Conservation (phyloP, 2,888 invertebrate species). For the Flexamia atlantica region DNA sequence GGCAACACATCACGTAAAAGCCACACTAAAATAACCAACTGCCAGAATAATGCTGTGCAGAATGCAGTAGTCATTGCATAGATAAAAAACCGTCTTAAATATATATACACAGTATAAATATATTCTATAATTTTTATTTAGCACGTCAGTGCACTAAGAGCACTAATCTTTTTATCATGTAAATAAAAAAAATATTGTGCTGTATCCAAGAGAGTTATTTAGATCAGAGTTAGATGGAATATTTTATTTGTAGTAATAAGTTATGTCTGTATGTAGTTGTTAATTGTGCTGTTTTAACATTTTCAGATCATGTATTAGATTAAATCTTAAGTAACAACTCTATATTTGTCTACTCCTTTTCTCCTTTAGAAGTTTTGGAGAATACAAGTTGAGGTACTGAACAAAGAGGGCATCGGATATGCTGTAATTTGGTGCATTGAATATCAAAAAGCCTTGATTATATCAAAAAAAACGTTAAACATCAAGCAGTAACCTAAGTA, state of each 20-base stretch:
- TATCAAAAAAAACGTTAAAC: too few species aligned
- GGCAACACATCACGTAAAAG: not conserved
- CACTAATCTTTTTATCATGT: not conserved
- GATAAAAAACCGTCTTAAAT: not conserved
- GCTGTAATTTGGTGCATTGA: too few species aligned
- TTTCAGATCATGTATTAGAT: slow-evolving; percentile 12
- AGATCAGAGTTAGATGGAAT: slow-evolving; percentile 36
- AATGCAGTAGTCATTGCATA: not conserved
- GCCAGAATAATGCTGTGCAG: slow-evolving; percentile 12
- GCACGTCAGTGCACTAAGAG: not conserved
- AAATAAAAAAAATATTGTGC: slow-evolving; percentile 8
- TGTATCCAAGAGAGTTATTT: slow-evolving; percentile 17
- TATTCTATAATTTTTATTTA: not conserved
- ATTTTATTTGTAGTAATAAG: slow-evolving; percentile 29
- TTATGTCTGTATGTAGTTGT: not conserved
- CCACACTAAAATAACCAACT: not conserved
- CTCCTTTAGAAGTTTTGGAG: too few species aligned
- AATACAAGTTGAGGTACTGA: too few species aligned
- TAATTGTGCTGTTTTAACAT: slow-evolving; percentile 38
- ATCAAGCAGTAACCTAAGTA: too few species aligned
- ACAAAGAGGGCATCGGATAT: too few species aligned
- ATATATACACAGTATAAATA: not conserved
- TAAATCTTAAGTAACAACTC: slow-evolving; percentile 9
- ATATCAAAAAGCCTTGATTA: too few species aligned
- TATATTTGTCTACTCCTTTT: not conserved